A percentile compares a stretch with the other conserved stretches of the same genome.
These are phyloP conservation scores for Nycticorax nycticorax DNA, from an alignment of 2,113 vertebrate genomes.

Conservation along the genomic window DNA sequence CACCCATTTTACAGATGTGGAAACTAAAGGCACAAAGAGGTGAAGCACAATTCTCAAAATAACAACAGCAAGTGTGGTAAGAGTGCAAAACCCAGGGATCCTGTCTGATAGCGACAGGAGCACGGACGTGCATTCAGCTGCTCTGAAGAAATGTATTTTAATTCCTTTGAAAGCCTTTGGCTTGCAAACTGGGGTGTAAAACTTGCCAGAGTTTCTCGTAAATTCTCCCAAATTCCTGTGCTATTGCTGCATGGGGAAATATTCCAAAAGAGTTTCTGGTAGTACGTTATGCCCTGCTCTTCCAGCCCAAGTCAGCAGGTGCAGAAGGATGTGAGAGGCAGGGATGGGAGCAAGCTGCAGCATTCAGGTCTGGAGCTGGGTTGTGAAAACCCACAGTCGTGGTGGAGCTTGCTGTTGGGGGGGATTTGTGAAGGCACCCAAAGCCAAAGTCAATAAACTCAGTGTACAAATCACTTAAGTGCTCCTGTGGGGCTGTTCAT, in stretches of 20 bases:
- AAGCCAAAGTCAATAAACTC: not conserved
- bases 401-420: not conserved
- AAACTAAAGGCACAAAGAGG: not conserved
- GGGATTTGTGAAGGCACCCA: not conserved
- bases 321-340: not conserved
- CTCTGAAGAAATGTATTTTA: not conserved
- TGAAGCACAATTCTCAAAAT: not conserved
- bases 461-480: not conserved
- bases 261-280: not conserved
- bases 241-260: not conserved
- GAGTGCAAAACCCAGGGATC: not conserved
- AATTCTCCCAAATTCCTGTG: not conserved
- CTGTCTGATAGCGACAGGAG: not conserved
- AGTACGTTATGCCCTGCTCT: not conserved
- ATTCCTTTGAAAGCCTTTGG: not conserved
- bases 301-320: not conserved
- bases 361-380: not conserved
- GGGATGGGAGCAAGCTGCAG: not conserved
- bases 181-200: not conserved
- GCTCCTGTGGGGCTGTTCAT: not conserved
- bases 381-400: fast-evolving
- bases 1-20: not conserved
- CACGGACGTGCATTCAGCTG: not conserved
- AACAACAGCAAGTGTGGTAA: not conserved
- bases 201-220: not conserved